Evolutionary conservation across 64 coral and sea anemone genomes (phyloP), one percentile per base, ranked within the genome.

Genomic region (Actinia tenebrosa): DNA sequence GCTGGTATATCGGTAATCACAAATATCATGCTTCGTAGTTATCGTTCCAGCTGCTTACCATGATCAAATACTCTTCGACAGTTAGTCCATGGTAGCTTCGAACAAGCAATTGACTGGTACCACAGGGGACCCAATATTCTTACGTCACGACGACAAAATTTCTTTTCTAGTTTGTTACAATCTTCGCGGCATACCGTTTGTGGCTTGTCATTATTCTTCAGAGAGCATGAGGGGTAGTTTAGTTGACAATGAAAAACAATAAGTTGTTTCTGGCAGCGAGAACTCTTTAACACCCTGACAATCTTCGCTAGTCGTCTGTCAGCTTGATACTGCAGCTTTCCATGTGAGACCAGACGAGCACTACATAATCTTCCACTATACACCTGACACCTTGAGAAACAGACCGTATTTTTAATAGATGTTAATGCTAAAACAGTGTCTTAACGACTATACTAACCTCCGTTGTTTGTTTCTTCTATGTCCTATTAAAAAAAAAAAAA

Each of bases 101-200:
- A 45, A 60, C 83, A 85, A 3, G 9, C 23, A 26, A 85, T 5
- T 43, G 53, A 53, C 22, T 43, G 45, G n/a, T 55, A 25, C 53
- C 83, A 64, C 15, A 85, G 53, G 15, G 56, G 7, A 20, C 83
- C 54, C 50, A 64, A 64, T 15, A 56, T 22, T 45, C 30, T 55
- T 14, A 85, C 26, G 54, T 85, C 83, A 44, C 56, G 50, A 37
- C 83, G 83, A 18, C 83, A 85, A 17, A 22, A 22, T 64, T 61
- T 85, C 56, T 61, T 64, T 64, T 85, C 54, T 26, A 85, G 26
- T 15, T 64, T 61, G 23, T 37, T 14, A 16, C 83, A 85, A 20
- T 85, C 83, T 85, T 85, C 83, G 56, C 83, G 83, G 56, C 83
- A 85, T 61, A 85, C 83, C 56, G 16, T 62, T 14, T 22, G 83